phyloP scores from a whole-genome alignment of 2,888 invertebrate species.

The Leuctra nigra region DNA sequence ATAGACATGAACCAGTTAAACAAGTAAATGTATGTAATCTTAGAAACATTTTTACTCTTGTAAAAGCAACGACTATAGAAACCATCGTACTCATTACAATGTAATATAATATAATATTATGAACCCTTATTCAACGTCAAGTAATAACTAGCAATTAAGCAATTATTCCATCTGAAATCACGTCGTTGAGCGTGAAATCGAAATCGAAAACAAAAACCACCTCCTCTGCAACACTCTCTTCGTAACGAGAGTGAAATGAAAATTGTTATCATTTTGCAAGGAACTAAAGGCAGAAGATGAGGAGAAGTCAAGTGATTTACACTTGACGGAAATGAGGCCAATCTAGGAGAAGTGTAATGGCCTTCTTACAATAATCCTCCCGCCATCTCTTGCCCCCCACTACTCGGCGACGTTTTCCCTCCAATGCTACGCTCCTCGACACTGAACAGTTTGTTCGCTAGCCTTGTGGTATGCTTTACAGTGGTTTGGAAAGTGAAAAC shows the following conservation, averaged over 20 bases:
- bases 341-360: slow-evolving; percentile 12
- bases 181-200: not conserved
- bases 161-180: not conserved
- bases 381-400: not conserved
- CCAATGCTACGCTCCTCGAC: not conserved
- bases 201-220: slow-evolving; percentile 1
- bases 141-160: not conserved
- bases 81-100: too few relatives aligned
- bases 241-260: slow-evolving; percentile 16
- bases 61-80: too few relatives aligned
- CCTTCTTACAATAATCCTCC: slow-evolving; percentile 8
- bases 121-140: too few relatives aligned
- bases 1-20: too few relatives aligned
- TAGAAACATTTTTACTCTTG: too few relatives aligned
- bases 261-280: too few relatives aligned
- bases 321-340: slow-evolving; percentile 16
- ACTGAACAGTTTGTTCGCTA: not conserved
- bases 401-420: not conserved
- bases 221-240: not conserved
- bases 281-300: too few relatives aligned
- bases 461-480: slow-evolving; percentile 2
- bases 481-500: slow-evolving; percentile 8
- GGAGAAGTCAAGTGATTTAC: slow-evolving; percentile 10
- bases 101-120: too few relatives aligned
- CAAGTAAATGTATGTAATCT: too few relatives aligned